Evolutionary conservation across 2,113 vertebrate species (phyloP).

Genomic region (Nannospalax galili): DNA sequence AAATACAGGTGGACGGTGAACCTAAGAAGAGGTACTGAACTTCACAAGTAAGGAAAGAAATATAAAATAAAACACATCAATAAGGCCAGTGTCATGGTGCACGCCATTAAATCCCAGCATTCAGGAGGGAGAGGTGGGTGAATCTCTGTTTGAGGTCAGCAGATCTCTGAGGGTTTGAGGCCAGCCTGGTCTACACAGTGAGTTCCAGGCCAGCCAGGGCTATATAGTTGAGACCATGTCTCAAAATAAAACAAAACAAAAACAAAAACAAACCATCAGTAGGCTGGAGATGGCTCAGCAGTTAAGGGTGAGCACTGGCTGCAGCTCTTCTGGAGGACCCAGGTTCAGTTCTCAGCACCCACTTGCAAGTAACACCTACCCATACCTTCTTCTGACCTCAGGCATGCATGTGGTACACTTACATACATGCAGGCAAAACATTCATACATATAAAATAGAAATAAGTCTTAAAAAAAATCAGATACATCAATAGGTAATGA

Average conservation of each 20-base stretch:
- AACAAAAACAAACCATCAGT: no score
- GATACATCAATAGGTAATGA: background rate
- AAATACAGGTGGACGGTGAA: background rate
- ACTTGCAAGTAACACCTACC: no score
- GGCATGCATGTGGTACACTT: background rate
- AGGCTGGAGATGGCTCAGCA: no score
- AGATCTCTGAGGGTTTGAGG: background rate
- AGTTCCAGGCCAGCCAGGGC: background rate
- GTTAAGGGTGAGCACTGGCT: no score
- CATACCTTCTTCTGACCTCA: no score
- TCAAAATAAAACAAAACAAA: no score
- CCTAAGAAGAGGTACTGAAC: background rate
- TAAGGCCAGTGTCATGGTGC: no score
- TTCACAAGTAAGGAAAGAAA: slow-evolving; percentile 49
- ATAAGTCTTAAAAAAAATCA: no score
- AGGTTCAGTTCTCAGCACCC: no score
- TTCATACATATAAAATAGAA: background rate
- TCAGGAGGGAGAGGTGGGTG: background rate
- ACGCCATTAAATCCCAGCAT: background rate
- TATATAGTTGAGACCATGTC: no score
- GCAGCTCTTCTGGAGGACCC: no score
- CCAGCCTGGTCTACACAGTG: background rate
- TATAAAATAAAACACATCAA: background rate
- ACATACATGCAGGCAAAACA: background rate
- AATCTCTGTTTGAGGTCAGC: background rate